Base-by-base conservation (phyloP, 2,113 vertebrate genomes). In the Okapia johnstoni region DNA sequence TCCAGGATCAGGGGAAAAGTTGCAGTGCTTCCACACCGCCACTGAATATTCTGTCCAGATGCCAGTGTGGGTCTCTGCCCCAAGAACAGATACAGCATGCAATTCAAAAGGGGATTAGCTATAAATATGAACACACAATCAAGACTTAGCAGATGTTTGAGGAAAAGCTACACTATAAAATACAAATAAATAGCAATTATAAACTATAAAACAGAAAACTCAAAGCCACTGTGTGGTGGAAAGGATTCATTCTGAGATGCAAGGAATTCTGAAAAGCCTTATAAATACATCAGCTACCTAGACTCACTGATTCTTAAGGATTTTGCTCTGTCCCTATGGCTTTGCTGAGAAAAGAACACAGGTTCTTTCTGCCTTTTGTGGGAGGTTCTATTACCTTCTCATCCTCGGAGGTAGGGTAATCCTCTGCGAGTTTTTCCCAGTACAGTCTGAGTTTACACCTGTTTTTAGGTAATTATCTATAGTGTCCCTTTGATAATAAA, bases 251-350 rank as follows among this genome's bases (percentile, higher is more conserved):
- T 63, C 85, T 57, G 52, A 80, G 43, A 60, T 80, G 14, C 55
- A 48, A 92, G 23, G 16, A 73, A 79, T 43, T 73, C 25, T 85
- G 88, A 33, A 28, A 76, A 86, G 36, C n/a, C 55, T 88, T 91
- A 36, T 88, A 73, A 61, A 55, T 21, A 84, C 3, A 58, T 58
- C 6, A 30, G 30, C 17, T 63, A 55, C 36, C n/a, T 11, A 57
- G 26, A 63, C 16, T 94, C 9, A 43, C 21, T 90, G 85, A n/a
- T 30, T 70, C 12, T 16, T 28, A 52, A 61, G 7, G 25, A 5
- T 40, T 36, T 85, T 85, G 5, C 26, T 80, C 10, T 9, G 17
- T 60, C 25, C 43, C 15, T 9, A 26, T 13, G 61, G 40, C 46
- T 96, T 48, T 89, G 12, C 23, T 85, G 30, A 52, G 52, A n/a